phyloP scores from a whole-genome alignment of 92 coral and sea anemone genomes.

The Bergia sp. region DNA sequence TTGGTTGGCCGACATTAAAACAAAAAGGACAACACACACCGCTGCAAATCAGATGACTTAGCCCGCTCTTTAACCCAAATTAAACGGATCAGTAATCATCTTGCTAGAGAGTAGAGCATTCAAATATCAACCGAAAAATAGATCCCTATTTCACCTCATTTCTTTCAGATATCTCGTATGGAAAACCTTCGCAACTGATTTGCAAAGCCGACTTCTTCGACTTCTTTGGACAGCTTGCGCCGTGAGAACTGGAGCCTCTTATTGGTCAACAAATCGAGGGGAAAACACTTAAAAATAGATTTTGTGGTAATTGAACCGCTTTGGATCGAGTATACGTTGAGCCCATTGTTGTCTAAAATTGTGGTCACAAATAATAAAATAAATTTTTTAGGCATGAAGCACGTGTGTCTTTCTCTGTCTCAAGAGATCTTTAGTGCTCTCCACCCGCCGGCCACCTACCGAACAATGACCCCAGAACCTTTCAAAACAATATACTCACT shows the following conservation, averaged over 20 bases:
- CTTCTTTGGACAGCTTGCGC: background rate
- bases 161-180: background rate
- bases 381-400: constrained; percentile 10
- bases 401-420: constrained; percentile 26
- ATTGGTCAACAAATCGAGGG: background rate
- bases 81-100: background rate
- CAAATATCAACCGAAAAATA: background rate
- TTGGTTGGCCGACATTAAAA: constrained; percentile 65
- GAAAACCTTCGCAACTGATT: background rate
- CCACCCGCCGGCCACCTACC: constrained; percentile 25
- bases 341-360: constrained; percentile 1
- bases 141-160: background rate
- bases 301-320: background rate
- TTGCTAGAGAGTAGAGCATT: background rate
- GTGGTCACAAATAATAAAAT: constrained; percentile 6
- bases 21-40: background rate
- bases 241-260: background rate
- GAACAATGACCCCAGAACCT: constrained; percentile 12
- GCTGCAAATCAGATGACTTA: constrained; percentile 14
- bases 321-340: background rate
- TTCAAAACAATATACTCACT: constrained; percentile 46
- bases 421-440: background rate
- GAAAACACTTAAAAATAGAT: background rate
- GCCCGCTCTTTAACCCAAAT: background rate
- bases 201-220: background rate